phyloP scores from a whole-genome alignment of 2,113 vertebrate genomes.

The Ranitomeya imitator region DNA sequence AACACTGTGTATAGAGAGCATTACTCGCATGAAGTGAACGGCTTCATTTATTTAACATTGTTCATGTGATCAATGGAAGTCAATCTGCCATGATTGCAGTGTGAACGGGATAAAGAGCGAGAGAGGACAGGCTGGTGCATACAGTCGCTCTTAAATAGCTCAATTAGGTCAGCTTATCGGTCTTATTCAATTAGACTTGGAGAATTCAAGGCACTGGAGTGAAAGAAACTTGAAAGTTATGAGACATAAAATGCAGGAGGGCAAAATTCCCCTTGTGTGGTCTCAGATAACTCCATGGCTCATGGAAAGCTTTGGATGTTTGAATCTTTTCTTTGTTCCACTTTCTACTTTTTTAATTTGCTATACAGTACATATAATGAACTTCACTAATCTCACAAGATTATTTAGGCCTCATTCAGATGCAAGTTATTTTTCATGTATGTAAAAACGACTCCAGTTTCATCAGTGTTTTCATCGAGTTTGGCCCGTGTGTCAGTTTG shows the following conservation, averaged over 20 bases:
- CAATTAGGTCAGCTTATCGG: conserved; percentile 20
- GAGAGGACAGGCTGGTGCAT: neutral
- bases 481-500: no score
- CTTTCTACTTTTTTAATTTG: neutral
- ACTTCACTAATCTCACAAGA: no score
- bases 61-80: neutral
- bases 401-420: no score
- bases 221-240: conserved; percentile 32
- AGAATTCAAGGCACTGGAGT: conserved; percentile 21
- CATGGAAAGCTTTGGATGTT: neutral
- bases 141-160: conserved; percentile 24
- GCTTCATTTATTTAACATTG: neutral
- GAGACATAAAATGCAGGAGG: conserved; percentile 19
- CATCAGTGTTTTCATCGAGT: no score
- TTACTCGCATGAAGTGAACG: neutral
- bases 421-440: no score
- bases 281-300: neutral
- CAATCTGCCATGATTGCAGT: neutral
- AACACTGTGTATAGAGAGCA: neutral
- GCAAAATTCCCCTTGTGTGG: conserved; percentile 19
- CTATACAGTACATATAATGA: neutral
- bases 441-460: no score
- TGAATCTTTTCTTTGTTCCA: neutral
- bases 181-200: conserved; percentile 20
- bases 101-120: neutral